Percentiles rank a stretch among this genome's conserved stretches.
phyloP scores from a whole-genome alignment of 2,888 invertebrate genomes.

The Bursaphelenchus okinawaensis region DNA sequence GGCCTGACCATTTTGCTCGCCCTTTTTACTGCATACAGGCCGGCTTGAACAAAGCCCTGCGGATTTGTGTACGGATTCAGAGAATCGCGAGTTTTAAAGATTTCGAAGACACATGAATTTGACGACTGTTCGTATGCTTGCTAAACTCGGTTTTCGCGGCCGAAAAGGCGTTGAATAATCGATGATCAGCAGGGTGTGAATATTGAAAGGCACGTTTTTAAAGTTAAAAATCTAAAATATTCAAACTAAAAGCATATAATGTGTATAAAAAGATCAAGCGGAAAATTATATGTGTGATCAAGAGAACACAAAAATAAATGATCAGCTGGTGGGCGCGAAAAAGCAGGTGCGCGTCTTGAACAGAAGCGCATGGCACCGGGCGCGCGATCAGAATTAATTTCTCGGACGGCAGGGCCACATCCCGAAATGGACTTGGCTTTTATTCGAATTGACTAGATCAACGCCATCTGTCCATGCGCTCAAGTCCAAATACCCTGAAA shows the following conservation, averaged over 20 bases:
- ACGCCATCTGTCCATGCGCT: not conserved
- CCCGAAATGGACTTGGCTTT: too few species aligned
- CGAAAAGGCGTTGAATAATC: slow-evolving; percentile 12
- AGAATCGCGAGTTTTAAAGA: too few species aligned
- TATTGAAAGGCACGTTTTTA: not conserved
- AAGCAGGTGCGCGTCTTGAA: not conserved
- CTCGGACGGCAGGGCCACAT: not conserved
- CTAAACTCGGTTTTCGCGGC: not conserved
- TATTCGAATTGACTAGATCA: not conserved
- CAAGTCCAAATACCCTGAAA: too few species aligned
- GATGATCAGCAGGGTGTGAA: slow-evolving; percentile 10
- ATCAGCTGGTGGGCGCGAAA: not conserved
- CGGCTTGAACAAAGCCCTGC: not conserved
- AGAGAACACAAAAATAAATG: not conserved
- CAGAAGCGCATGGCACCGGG: not conserved
- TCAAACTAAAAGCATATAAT: not conserved
- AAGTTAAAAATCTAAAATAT: not conserved
- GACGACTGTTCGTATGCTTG: not conserved
- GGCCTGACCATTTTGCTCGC: not conserved
- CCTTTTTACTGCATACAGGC: not conserved
- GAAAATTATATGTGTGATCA: too few species aligned
- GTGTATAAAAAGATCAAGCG: too few species aligned
- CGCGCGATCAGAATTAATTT: not conserved
- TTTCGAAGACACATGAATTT: too few species aligned
- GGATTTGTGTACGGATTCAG: not conserved